Conservation (phyloP, 2,888 invertebrate species). For the Antitype chi region DNA sequence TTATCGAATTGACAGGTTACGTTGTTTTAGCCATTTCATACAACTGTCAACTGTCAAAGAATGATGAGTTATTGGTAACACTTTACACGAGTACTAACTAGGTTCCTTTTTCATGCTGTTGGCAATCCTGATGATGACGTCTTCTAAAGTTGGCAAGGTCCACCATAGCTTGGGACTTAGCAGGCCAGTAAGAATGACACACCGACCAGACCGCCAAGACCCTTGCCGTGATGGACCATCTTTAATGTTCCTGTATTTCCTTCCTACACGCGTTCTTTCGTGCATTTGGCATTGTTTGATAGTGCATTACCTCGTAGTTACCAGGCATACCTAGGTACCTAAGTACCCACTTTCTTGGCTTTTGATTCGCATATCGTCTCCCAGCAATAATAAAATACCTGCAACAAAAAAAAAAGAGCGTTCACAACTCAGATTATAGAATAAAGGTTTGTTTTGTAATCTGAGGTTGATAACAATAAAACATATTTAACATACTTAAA, state of each 20-base stretch:
- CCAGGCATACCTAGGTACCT: background rate
- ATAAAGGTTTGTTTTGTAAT: too few relatives aligned
- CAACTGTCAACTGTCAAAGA: background rate
- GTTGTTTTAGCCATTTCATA: background rate
- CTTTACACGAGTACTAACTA: background rate
- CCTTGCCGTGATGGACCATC: conserved; percentile 87
- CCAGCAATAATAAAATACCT: conserved; percentile 2
- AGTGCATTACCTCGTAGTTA: background rate
- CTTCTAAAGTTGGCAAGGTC: conserved; percentile 63
- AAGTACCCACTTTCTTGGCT: background rate
- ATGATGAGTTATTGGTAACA: background rate
- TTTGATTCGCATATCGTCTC: background rate
- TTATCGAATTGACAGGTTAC: background rate
- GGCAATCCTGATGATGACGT: conserved; percentile 1
- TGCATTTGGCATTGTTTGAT: background rate
- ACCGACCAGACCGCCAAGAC: conserved; percentile 94
- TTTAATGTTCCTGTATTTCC: conserved; percentile 8
- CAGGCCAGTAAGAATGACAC: conserved; percentile 94
- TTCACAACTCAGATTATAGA: too few relatives aligned
- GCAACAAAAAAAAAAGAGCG: conserved; percentile 23
- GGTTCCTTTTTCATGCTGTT: background rate
- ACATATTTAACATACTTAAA: too few relatives aligned
- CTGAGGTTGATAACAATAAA: too few relatives aligned
- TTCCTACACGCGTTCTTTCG: background rate
- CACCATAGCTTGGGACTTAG: conserved; percentile 95